Evolutionary conservation across 2,888 invertebrate species (phyloP).

Genomic region (Adelphocoris suturalis): DNA sequence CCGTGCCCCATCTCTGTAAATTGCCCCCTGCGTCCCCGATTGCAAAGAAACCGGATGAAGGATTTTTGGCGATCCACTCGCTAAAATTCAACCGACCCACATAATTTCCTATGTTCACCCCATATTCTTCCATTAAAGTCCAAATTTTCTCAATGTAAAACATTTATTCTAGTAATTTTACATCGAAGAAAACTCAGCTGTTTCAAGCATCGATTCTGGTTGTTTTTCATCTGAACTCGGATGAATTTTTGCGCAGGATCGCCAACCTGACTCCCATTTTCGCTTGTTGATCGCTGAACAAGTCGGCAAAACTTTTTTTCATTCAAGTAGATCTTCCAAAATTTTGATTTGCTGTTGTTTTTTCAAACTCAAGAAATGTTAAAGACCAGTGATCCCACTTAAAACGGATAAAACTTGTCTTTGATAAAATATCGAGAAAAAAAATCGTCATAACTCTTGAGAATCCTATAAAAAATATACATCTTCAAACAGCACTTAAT

Average conservation of each 20-base stretch:
- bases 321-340: not conserved
- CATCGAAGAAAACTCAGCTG: not conserved
- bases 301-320: not conserved
- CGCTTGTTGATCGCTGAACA: slow-evolving; percentile 42
- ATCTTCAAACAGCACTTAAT: slow-evolving; percentile 73
- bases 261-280: slow-evolving; percentile 18
- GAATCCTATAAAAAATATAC: slow-evolving; percentile 74
- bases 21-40: slow-evolving; percentile 52
- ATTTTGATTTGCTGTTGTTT: not conserved
- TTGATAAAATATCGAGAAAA: slow-evolving; percentile 59
- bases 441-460: slow-evolving; percentile 67
- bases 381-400: slow-evolving; percentile 51
- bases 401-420: slow-evolving; percentile 45
- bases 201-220: no score
- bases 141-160: not conserved
- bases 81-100: not conserved
- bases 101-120: not conserved
- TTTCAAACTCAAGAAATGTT: slow-evolving; percentile 13
- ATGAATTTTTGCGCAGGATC: not conserved
- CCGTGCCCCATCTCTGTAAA: not conserved
- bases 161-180: not conserved
- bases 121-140: not conserved
- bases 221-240: not conserved
- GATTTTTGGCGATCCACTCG: not conserved
- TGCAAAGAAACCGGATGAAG: slow-evolving; percentile 57